Percentiles rank a stretch among this genome's conserved stretches.
These are phyloP conservation scores for Scaptomyza pallida DNA, from an alignment of 1,140 invertebrate genomes.

Conservation along the genomic window DNA sequence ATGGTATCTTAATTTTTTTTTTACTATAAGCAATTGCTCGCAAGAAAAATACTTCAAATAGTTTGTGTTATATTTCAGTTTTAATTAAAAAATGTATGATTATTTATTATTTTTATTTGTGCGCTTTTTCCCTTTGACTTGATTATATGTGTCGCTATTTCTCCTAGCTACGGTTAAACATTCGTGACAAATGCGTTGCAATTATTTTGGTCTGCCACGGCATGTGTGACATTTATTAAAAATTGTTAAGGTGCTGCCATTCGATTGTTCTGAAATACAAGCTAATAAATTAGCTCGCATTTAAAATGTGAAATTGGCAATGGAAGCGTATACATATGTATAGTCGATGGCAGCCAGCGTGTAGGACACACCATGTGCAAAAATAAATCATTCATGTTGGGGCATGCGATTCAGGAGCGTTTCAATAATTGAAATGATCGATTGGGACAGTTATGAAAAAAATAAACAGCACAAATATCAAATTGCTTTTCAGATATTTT, in stretches of 20 bases:
- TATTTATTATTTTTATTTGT: slow-evolving; percentile 75
- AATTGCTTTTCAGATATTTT: slow-evolving; percentile 1
- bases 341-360: slow-evolving; percentile 32
- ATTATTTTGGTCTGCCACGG: slow-evolving; percentile 65
- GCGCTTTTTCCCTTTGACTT: slow-evolving; percentile 44
- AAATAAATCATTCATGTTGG: slow-evolving; percentile 63
- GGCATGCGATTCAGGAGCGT: slow-evolving; percentile 31
- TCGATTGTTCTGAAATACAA: slow-evolving; percentile 24
- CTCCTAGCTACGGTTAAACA: slow-evolving; percentile 45
- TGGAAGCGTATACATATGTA: too few relatives aligned
- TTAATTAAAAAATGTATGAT: slow-evolving; percentile 80
- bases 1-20: too few relatives aligned
- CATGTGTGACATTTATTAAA: slow-evolving; percentile 80
- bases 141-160: slow-evolving; percentile 22
- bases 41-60: background rate
- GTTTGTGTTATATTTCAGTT: slow-evolving; percentile 46
- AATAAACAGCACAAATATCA: background rate
- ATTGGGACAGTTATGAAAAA: background rate
- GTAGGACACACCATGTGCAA: slow-evolving; percentile 10
- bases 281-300: slow-evolving; percentile 77
- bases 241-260: slow-evolving; percentile 69
- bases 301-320: slow-evolving; percentile 65
- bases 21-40: background rate
- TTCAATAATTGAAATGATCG: slow-evolving; percentile 34
- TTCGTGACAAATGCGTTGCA: slow-evolving; percentile 74